Percentiles rank a stretch among this genome's conserved stretches.
These are phyloP conservation scores for Pipa parva DNA, from an alignment of 2,113 vertebrate species.

Conservation along the genomic window DNA sequence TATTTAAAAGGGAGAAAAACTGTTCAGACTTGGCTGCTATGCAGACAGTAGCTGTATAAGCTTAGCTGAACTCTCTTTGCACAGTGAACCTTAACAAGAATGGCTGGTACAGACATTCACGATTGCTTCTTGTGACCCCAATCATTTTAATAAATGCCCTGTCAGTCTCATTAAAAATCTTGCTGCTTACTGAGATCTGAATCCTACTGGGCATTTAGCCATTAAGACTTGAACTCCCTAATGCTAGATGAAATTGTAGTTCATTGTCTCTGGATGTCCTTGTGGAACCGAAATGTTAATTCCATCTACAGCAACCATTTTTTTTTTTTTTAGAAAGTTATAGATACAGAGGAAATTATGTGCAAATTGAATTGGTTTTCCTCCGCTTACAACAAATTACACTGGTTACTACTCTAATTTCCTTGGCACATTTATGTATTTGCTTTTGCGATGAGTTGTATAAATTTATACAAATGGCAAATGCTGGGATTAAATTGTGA, in stretches of 20 bases:
- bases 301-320: neutral
- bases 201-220: neutral
- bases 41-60: constrained; percentile 15
- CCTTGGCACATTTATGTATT: neutral
- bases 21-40: neutral
- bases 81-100: constrained; percentile 27
- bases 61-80: neutral
- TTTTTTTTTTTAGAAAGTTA: neutral
- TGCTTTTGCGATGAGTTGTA: neutral
- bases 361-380: neutral
- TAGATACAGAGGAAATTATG: neutral
- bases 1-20: too few relatives aligned
- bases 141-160: constrained; percentile 38
- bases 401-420: neutral
- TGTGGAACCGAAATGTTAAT: neutral
- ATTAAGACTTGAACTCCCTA: neutral
- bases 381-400: neutral
- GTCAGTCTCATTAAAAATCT: constrained; percentile 29
- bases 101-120: constrained; percentile 8
- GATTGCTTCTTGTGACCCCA: constrained; percentile 31
- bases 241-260: neutral
- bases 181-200: neutral
- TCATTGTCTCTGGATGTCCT: neutral
- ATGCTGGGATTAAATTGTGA: too few relatives aligned
- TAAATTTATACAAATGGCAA: neutral